A percentile compares a stretch with the other conserved stretches of the same genome.
Conservation (phyloP, 2,888 invertebrate genomes). For the Dasysyrphus tricinctus region DNA sequence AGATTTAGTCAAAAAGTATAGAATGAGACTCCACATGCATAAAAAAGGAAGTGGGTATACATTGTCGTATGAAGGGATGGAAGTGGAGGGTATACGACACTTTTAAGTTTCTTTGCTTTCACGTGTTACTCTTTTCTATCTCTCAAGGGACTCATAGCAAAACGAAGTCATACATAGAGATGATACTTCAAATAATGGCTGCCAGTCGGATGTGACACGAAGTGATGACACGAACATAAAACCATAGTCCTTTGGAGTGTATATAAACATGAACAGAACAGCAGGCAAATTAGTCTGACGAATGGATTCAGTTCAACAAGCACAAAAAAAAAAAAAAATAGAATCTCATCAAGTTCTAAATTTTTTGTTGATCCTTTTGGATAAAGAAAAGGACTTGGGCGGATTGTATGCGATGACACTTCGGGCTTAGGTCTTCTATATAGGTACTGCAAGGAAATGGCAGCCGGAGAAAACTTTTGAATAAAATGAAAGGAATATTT, state of each 20-base stretch:
- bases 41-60: not conserved
- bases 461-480: constrained; percentile 7
- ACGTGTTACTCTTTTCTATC: not conserved
- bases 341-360: constrained; percentile 49
- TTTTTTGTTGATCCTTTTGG: constrained; percentile 52
- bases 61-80: not conserved
- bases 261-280: constrained; percentile 4
- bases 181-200: constrained; percentile 59
- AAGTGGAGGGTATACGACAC: not conserved
- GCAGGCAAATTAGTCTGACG: constrained; percentile 57
- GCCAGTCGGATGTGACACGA: constrained; percentile 61
- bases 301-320: constrained; percentile 52
- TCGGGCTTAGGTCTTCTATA: constrained; percentile 37
- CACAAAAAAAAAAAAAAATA: not conserved
- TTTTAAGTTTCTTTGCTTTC: constrained; percentile 30
- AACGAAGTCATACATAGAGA: constrained; percentile 42
- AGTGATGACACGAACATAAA: constrained; percentile 58
- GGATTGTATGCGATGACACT: constrained; percentile 32
- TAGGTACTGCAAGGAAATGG: constrained; percentile 7
- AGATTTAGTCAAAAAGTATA: not conserved
- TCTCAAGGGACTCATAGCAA: constrained; percentile 50
- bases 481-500: constrained; percentile 9
- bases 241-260: constrained; percentile 16
- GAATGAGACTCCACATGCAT: not conserved
- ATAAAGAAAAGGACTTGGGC: constrained; percentile 38